Evolutionary conservation across 2,888 invertebrate genomes (phyloP).

Genomic region (Eulithis prunata): DNA sequence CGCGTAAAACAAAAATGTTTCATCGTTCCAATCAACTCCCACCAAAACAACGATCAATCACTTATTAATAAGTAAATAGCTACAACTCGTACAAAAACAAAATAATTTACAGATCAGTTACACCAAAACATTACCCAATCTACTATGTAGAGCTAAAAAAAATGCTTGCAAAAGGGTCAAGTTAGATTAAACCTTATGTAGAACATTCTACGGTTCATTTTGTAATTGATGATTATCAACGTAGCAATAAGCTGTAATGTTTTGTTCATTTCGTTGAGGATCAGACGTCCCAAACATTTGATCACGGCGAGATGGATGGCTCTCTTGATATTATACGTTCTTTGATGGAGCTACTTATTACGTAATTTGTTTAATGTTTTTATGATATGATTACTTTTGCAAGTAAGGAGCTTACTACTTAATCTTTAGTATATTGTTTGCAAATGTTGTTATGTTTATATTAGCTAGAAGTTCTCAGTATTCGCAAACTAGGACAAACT

Average conservation of each 20-base stretch:
- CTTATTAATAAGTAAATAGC: conserved; percentile 2
- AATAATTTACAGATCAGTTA: conserved; percentile 51
- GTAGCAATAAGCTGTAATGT: conserved; percentile 38
- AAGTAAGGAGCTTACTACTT: too few relatives aligned
- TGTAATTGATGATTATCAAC: not conserved
- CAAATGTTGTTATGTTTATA: not conserved
- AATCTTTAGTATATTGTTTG: not conserved
- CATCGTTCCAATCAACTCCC: conserved; percentile 3
- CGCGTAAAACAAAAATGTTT: not conserved
- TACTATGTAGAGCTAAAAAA: conserved; percentile 49
- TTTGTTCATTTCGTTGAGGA: conserved; percentile 57
- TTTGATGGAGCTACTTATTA: conserved; percentile 26
- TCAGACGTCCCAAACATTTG: conserved; percentile 47
- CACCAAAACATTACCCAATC: conserved; percentile 69
- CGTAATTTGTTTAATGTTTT: conserved; percentile 18
- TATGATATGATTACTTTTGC: conserved; percentile 16
- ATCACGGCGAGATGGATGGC: conserved; percentile 40
- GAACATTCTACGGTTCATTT: conserved; percentile 37
- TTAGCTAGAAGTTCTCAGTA: not conserved
- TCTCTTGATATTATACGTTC: conserved; percentile 22
- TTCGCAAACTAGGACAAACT: not conserved
- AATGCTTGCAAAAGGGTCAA: conserved; percentile 3
- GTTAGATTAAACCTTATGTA: conserved; percentile 23
- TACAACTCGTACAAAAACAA: conserved; percentile 29
- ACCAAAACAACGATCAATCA: conserved; percentile 32